Base-by-base conservation (phyloP, 1,140 invertebrate species). In the Elysia chlorotica region DNA sequence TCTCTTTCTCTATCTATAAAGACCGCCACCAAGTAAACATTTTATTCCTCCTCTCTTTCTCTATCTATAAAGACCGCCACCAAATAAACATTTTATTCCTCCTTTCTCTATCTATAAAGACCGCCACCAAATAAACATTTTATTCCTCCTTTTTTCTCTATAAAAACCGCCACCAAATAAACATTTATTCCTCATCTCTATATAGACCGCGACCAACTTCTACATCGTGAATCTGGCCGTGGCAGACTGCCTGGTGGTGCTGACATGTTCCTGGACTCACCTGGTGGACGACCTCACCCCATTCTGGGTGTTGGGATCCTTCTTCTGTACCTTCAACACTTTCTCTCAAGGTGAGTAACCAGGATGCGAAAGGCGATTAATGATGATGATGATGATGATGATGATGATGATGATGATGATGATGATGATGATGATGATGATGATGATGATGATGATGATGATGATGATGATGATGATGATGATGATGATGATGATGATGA, bases 261-360 rank as follows among this genome's bases (percentile, higher is more conserved):
- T 88, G n/a, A 87, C 82, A 36, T 89, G 88, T 71, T 87, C 88
- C 71, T 90, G 89, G 89, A 85, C 89, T 4, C 87, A 89, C 65
- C 75, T 89, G 1, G 85, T 89, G 2, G 78, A 81, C 48, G 74
- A 80, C 65, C 71, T 86, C 1, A 81, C 78, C 28, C 77, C 81
- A 30, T 77, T 78, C 23, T 85, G 82, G 83, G 75, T 86, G 0
- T 75, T 90, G 1, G 88, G 89, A 23, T 78, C 84, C 1, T 86
- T 89, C 81, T 82, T 89, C 76, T 90, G 89, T 77, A 87, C 87
- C 71, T 82, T 89, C 59, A 89, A 89, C 77, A 85, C 83, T 4
- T 89, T 89, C 76, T 74, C 77, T 54, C 80, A 81, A 77, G 80
- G 80, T 81, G 53, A 75, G 74, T 74, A 2, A 48, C n/a, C n/a